Evolutionary conservation across 2,113 vertebrate genomes (phyloP).

Genomic region (Tamias sibiricus): DNA sequence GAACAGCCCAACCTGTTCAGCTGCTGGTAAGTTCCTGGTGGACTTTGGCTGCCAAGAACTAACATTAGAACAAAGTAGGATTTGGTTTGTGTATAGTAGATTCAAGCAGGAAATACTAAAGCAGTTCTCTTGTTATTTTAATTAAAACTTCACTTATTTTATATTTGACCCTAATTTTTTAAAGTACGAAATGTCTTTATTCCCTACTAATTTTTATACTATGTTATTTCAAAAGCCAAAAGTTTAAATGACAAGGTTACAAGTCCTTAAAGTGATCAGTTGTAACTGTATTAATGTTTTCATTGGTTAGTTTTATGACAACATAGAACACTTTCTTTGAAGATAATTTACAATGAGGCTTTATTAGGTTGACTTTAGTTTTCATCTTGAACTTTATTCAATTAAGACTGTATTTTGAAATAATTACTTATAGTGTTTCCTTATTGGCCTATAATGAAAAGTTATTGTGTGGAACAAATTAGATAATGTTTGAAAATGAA

Average conservation of each 20-base stretch:
- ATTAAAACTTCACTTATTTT: neutral
- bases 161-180: neutral
- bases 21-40: neutral
- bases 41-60: neutral
- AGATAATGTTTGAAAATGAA: conserved; percentile 26
- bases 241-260: neutral
- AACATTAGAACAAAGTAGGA: neutral
- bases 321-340: neutral
- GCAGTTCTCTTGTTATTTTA: neutral
- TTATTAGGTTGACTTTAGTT: neutral
- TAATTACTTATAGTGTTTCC: neutral
- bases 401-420: neutral
- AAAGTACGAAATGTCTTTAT: neutral
- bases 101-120: neutral
- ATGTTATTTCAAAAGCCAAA: neutral
- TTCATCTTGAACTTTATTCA: neutral
- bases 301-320: neutral
- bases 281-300: neutral
- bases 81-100: neutral
- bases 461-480: conserved; percentile 1
- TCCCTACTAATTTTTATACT: neutral
- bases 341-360: neutral
- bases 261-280: neutral
- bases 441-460: neutral
- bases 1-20: neutral